Conservation (phyloP, 2,113 vertebrate species). For the Xyrauchen texanus region DNA sequence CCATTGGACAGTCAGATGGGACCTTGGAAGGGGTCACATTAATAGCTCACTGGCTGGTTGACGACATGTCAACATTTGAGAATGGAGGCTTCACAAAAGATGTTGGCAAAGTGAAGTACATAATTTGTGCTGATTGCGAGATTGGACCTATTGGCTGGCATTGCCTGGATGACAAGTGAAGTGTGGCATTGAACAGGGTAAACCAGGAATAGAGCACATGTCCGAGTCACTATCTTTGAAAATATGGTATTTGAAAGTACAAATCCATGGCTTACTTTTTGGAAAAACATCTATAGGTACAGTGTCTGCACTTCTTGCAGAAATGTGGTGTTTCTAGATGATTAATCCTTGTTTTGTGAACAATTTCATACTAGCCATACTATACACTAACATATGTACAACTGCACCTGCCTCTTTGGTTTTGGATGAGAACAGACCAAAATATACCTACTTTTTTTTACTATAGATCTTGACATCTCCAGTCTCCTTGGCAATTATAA, state of each 20-base stretch:
- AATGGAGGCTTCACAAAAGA: conserved; percentile 96
- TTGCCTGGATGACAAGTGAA: conserved; percentile 90
- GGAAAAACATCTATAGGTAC: not conserved
- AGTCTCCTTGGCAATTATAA: too few relatives aligned
- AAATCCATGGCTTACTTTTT: not conserved
- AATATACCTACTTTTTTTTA: too few relatives aligned
- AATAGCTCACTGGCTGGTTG: conserved; percentile 89
- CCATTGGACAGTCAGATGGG: conserved; percentile 66
- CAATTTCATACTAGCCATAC: not conserved
- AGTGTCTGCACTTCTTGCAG: not conserved
- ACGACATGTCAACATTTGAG: conserved; percentile 93
- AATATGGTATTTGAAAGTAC: conserved; percentile 30
- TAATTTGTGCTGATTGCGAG: conserved; percentile 96
- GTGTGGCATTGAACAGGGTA: conserved; percentile 89
- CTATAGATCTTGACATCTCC: too few relatives aligned
- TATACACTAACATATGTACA: too few relatives aligned
- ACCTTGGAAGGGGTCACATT: conserved; percentile 81
- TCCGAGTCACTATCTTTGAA: conserved; percentile 16
- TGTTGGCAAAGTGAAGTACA: conserved; percentile 92
- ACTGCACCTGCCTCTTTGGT: too few relatives aligned
- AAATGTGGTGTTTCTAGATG: not conserved
- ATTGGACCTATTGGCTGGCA: conserved; percentile 97
- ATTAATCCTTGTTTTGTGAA: too few relatives aligned
- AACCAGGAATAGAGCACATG: conserved; percentile 77
- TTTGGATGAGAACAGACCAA: too few relatives aligned